These are phyloP conservation scores for Cetonia aurata DNA, from an alignment of 2,888 invertebrate species.

Conservation along the genomic window DNA sequence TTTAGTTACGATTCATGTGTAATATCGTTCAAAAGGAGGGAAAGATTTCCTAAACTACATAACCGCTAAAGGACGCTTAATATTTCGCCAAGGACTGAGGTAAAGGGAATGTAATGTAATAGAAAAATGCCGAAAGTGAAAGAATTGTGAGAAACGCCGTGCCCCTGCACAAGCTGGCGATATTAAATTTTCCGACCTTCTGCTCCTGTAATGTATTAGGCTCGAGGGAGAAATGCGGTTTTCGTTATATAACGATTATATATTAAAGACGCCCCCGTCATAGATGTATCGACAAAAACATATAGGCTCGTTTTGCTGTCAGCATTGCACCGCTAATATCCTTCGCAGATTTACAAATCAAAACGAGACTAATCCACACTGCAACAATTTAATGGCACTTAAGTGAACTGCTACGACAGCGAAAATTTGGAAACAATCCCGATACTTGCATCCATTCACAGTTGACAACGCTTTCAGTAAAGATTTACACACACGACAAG, in stretches of 20 bases:
- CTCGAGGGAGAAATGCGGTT: conserved; percentile 62
- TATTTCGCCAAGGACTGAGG: neutral
- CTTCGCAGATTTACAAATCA: no score
- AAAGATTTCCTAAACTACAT: conserved; percentile 9
- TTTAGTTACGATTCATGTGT: neutral
- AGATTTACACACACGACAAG: conserved; percentile 12
- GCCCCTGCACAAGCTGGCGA: conserved; percentile 64
- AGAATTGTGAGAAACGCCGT: conserved; percentile 62
- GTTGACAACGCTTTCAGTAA: no score
- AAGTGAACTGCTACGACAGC: no score
- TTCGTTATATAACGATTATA: conserved; percentile 63
- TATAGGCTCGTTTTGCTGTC: no score
- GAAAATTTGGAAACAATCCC: no score
- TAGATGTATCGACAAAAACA: conserved; percentile 31
- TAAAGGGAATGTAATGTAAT: conserved; percentile 64
- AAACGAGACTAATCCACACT: no score
- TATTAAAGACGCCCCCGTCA: conserved; percentile 52
- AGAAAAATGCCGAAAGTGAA: conserved; percentile 66
- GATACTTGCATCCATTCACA: no score
- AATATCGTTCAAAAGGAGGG: neutral
- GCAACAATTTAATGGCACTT: no score
- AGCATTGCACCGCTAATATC: no score
- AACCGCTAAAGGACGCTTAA: neutral
- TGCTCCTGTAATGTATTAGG: conserved; percentile 65
- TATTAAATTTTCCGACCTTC: conserved; percentile 68